phyloP scores from a whole-genome alignment of 2,888 invertebrate species.

The Macrosiphum euphorbiae region DNA sequence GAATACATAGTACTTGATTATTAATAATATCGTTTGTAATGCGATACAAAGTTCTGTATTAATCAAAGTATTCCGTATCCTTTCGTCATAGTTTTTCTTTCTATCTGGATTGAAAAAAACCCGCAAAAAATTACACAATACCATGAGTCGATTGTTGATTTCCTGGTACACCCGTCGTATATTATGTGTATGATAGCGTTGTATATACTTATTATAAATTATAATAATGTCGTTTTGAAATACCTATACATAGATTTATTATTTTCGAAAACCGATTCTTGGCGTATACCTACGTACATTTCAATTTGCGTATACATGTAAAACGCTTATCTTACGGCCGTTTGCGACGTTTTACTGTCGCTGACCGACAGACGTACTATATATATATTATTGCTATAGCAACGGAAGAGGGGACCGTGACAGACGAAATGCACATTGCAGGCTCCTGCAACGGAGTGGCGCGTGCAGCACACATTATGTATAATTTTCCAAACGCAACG shows the following conservation, averaged over 20 bases:
- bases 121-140: background rate
- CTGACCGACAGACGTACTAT: conserved; percentile 15
- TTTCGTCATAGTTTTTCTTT: background rate
- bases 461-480: background rate
- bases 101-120: background rate
- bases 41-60: conserved; percentile 27
- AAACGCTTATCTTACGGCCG: background rate
- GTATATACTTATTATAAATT: background rate
- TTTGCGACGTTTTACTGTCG: background rate
- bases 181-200: background rate
- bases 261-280: background rate
- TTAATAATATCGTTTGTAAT: background rate
- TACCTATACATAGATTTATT: background rate
- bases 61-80: background rate
- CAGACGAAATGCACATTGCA: background rate
- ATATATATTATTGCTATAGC: conserved; percentile 47
- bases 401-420: conserved; percentile 11
- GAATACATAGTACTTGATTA: background rate
- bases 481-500: background rate
- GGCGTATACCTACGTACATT: background rate
- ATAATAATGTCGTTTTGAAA: background rate
- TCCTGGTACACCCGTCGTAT: background rate
- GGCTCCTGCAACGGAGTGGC: background rate
- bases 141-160: background rate
- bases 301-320: conserved; percentile 7